Base-by-base conservation (phyloP, 2,797 vertebrate species). In the Chaenodraco wilsoni region DNA sequence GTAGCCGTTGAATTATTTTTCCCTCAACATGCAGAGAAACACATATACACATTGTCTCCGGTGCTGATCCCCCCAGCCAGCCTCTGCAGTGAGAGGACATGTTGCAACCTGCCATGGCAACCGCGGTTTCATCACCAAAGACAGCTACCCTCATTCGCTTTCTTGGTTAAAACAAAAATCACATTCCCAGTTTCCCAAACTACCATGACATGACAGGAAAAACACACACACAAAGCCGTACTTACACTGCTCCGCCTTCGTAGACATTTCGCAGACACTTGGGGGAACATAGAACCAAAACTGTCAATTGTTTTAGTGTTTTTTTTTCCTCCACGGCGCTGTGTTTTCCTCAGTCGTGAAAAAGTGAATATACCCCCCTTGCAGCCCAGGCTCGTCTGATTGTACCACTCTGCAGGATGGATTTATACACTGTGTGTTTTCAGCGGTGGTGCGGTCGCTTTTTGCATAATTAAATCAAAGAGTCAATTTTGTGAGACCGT, bases 171-270 rank as follows among this genome's bases (percentile, higher is more conserved):
- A 82, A 74, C 70, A 70, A 61, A 61, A 79, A 79, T 65, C 75
- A 65, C 68, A 69, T 43, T 9, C 61, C 69, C 65, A 74, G 62
- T 81, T 82, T 75, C 48, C 45, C 72, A 37, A 68, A 27, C 17
- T 57, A 59, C 45, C 50, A 49, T 44, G 61, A 67, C 64, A 76
- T 79, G 48, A 75, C 56, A 72, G n/a, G 15, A 46, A 60, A 62
- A 67, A 58, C 50, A 68, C 59, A 43, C 62, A 52, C 59, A 74
- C 67, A 69, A 64, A 31, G 76, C 50, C 21, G 88, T 95, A 97
- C 97, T 98, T 94, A 98, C 97, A 98, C 92, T 98, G 97, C 91
- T 98, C 97, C 91, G 97, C 97, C 93, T 98, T 99, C 88, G 97
- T 99, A 91, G 97, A 99, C 97, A 99, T 98, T 92, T 91, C 91